These are phyloP conservation scores for Lutraria rhynchaena DNA, from an alignment of 1,140 invertebrate genomes.

Conservation along the genomic window DNA sequence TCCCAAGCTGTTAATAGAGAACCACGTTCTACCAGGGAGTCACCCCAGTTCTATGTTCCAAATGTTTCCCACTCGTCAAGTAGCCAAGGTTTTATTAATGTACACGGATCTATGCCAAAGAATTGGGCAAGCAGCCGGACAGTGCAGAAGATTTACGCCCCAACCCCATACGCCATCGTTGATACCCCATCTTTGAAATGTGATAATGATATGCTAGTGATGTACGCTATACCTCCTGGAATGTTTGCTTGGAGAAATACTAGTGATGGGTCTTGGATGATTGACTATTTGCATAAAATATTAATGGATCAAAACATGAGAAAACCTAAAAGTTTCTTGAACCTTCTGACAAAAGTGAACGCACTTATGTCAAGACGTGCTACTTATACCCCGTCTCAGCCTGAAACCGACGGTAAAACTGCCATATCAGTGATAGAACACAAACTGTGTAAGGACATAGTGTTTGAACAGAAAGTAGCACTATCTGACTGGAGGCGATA, in stretches of 20 bases:
- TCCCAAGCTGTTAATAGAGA: too few species aligned
- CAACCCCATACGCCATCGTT: constrained; percentile 11
- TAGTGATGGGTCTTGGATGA: constrained; percentile 49
- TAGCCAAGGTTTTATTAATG: too few species aligned
- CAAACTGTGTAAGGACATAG: constrained; percentile 30
- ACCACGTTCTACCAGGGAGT: neutral
- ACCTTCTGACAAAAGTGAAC: constrained; percentile 30
- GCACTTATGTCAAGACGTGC: constrained; percentile 14
- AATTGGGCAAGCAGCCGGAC: neutral
- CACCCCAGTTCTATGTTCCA: neutral
- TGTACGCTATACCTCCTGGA: constrained; percentile 51
- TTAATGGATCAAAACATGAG: constrained; percentile 19
- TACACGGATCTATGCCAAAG: too few species aligned
- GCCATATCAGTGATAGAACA: constrained; percentile 49
- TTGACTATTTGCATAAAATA: constrained; percentile 28
- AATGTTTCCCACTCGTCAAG: neutral
- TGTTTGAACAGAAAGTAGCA: constrained; percentile 36
- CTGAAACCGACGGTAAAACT: constrained; percentile 16
- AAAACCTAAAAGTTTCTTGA: constrained; percentile 34
- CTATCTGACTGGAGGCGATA: neutral
- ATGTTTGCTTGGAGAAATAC: constrained; percentile 51
- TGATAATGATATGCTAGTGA: constrained; percentile 41
- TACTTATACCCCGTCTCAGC: constrained; percentile 25
- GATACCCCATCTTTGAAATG: constrained; percentile 46
- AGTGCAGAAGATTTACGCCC: constrained; percentile 6